Base-by-base conservation (phyloP, 2,888 invertebrate species). In the Penaeus monodon region DNA sequence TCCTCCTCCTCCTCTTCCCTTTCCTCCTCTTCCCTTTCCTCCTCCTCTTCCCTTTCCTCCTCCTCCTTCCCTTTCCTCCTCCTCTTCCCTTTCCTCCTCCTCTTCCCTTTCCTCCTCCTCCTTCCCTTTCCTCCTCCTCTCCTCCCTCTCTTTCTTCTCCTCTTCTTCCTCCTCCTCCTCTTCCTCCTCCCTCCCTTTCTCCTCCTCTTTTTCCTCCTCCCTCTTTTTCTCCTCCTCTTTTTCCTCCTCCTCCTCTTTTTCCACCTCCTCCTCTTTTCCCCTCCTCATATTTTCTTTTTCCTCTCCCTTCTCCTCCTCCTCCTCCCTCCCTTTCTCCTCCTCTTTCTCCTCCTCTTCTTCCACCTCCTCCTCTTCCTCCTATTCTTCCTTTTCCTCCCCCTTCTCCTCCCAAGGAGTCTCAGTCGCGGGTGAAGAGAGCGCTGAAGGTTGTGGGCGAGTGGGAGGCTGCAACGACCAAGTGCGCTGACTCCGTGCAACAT, bases 391-490 rank as follows among this genome's bases (percentile, higher is more conserved):
- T 17, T 73, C 24, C 8, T 14, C 70, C 74, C 38, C 14, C 29
- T 14, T 8, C n/a, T 38, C 7, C 57, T 70, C 17, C 6, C 1
- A 82, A 89, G 89, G 85, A 70, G 57, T 85, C 85, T 33, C 38
- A 79, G 38, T 24, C 27, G n/a, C 64, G 82, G 17, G 89, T 89
- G 33, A 65, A 49, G 27, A 63, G 81, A 64, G 84, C 87, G 12
- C 64, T 85, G 74, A 14, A 49, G 24, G 89, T 89, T 49, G 81
- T 89, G 70, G 68, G 27, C 14, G 89, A 89, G 68, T 89, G 89
- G 89, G 82, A 89, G 70, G 80, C 29, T 17, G 87, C 89, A 20
- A 77, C 82, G 44, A 27, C 64, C 2, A n/a, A 64, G 7, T 84
- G 77, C 63, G 81, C 65, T 4, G 8, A 79, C 22, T n/a, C 29